phyloP scores from a whole-genome alignment of 2,888 invertebrate genomes.

The Parapristionchus giblindavisi region DNA sequence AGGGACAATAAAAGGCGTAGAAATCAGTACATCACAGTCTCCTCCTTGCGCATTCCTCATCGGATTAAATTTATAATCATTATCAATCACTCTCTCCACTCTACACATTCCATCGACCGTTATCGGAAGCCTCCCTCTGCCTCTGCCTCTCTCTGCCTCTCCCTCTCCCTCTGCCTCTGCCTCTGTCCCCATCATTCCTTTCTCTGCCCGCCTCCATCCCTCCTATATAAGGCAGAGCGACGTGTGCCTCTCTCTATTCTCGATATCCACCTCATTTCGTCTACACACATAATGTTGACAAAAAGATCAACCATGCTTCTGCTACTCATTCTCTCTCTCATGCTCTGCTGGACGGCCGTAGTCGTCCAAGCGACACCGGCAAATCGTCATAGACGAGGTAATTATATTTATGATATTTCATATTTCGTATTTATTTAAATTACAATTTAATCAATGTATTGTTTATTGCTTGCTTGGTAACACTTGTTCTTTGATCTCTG shows the following conservation, averaged over 20 bases:
- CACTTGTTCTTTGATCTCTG: too few species aligned
- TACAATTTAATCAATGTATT: too few species aligned
- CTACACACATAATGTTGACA: too few species aligned
- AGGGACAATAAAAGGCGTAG: too few species aligned
- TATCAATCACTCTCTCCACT: slow-evolving; percentile 32
- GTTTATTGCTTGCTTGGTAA: too few species aligned
- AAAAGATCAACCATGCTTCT: not conserved
- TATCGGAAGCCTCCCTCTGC: not conserved
- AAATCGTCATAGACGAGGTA: slow-evolving; percentile 6
- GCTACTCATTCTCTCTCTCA: not conserved
- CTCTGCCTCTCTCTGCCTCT: slow-evolving; percentile 8
- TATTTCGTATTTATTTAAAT: too few species aligned
- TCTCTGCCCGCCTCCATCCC: slow-evolving; percentile 5
- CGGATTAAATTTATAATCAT: too few species aligned
- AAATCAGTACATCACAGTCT: too few species aligned
- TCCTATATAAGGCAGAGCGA: slow-evolving; percentile 15
- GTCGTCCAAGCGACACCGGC: not conserved
- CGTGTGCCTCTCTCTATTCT: too few species aligned
- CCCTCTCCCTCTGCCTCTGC: slow-evolving; percentile 1
- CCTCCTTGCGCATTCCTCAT: too few species aligned
- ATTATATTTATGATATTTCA: too few species aligned
- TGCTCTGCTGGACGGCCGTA: not conserved
- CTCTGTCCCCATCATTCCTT: not conserved
- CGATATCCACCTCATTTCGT: too few species aligned
- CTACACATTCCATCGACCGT: slow-evolving; percentile 22